These are phyloP conservation scores for Sisyra terminalis DNA, from an alignment of 2,888 invertebrate species.

Conservation along the genomic window DNA sequence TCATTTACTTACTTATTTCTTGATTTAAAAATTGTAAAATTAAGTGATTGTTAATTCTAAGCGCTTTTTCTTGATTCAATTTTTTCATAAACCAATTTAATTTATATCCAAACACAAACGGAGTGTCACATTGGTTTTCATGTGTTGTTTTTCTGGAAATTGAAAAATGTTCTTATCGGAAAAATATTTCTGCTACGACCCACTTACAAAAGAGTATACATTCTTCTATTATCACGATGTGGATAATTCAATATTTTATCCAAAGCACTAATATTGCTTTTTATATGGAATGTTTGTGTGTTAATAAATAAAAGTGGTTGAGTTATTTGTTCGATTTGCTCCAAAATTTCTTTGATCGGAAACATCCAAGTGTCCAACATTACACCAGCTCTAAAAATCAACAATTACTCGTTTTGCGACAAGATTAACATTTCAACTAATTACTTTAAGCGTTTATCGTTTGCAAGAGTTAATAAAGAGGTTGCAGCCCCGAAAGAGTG, in stretches of 20 bases:
- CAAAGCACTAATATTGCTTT: constrained; percentile 32
- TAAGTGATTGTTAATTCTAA: constrained; percentile 27
- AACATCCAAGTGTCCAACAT: constrained; percentile 45
- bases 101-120: constrained; percentile 28
- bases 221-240: constrained; percentile 17
- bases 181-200: neutral
- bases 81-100: constrained; percentile 31
- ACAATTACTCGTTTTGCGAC: neutral
- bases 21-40: constrained; percentile 25
- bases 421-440: constrained; percentile 10
- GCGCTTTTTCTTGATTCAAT: constrained; percentile 22
- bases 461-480: constrained; percentile 33
- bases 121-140: constrained; percentile 30
- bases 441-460: constrained; percentile 35
- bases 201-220: constrained; percentile 29
- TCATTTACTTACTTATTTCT: constrained; percentile 16
- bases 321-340: constrained; percentile 23
- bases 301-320: constrained; percentile 38
- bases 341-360: constrained; percentile 31
- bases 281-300: constrained; percentile 38
- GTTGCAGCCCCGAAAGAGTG: constrained; percentile 52
- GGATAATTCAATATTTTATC: constrained; percentile 20
- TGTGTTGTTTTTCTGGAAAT: constrained; percentile 27
- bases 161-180: constrained; percentile 1
- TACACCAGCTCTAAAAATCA: constrained; percentile 27